Evolutionary conservation across 2,888 invertebrate genomes (phyloP).

Genomic region (Dolichopus griseipennis): DNA sequence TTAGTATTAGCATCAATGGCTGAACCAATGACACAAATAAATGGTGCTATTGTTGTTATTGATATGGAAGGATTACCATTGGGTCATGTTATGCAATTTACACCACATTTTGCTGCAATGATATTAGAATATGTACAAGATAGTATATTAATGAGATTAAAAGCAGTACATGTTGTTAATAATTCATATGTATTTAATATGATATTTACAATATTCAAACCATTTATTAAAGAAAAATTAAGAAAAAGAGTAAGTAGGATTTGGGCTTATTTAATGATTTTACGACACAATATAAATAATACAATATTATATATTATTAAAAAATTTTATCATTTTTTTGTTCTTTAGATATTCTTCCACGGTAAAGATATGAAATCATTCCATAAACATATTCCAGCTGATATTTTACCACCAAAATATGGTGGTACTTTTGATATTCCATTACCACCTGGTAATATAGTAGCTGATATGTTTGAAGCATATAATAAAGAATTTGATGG

Average conservation of each 20-base stretch:
- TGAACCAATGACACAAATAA: slow-evolving; percentile 71
- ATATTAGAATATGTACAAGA: slow-evolving; percentile 68
- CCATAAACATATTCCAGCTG: slow-evolving; percentile 50
- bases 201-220: slow-evolving; percentile 77
- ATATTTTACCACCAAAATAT: slow-evolving; percentile 52
- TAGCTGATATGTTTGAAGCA: slow-evolving; percentile 56
- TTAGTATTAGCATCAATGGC: slow-evolving; percentile 63
- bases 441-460: slow-evolving; percentile 52
- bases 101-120: slow-evolving; percentile 66
- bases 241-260: slow-evolving; percentile 60
- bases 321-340: background rate
- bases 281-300: background rate
- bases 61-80: slow-evolving; percentile 68
- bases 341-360: slow-evolving; percentile 58
- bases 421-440: slow-evolving; percentile 55
- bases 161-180: slow-evolving; percentile 79
- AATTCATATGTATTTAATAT: slow-evolving; percentile 81
- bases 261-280: slow-evolving; percentile 14
- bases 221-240: slow-evolving; percentile 76
- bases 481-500: slow-evolving; percentile 61
- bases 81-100: slow-evolving; percentile 65
- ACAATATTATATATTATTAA: slow-evolving; percentile 7
- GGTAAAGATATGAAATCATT: slow-evolving; percentile 57
- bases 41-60: slow-evolving; percentile 62
- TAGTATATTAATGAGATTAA: slow-evolving; percentile 71